A percentile compares a stretch with the other conserved stretches of the same genome.
Conservation (phyloP, 2,888 invertebrate species). For the Callyntrura sp. region DNA sequence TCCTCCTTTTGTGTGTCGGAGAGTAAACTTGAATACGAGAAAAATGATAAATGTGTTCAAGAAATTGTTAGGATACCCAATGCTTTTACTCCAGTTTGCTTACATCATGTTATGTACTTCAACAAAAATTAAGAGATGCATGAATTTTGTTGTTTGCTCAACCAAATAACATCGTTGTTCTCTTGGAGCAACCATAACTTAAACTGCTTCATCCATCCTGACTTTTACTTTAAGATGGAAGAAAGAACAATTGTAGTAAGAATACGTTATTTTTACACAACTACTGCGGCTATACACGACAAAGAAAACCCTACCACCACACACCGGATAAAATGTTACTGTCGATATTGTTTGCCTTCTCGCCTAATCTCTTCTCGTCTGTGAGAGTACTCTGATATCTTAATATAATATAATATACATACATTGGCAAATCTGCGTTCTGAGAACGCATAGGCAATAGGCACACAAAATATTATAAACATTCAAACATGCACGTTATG, state of each 20-base stretch:
- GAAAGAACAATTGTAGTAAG: constrained; percentile 8
- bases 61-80: constrained; percentile 70
- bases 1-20: constrained; percentile 63
- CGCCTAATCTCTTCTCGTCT: not conserved
- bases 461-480: too few relatives aligned
- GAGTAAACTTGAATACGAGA: constrained; percentile 64
- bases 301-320: too few relatives aligned
- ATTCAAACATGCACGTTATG: too few relatives aligned
- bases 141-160: constrained; percentile 77
- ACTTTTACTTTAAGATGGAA: constrained; percentile 14
- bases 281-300: too few relatives aligned
- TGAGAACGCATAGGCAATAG: too few relatives aligned
- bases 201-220: constrained; percentile 1
- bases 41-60: constrained; percentile 76
- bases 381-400: not conserved
- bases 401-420: constrained; percentile 6
- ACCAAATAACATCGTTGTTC: constrained; percentile 65
- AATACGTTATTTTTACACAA: not conserved
- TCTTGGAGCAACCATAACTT: constrained; percentile 5
- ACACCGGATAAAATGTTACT: too few relatives aligned
- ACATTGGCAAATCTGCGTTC: too few relatives aligned
- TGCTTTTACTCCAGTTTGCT: constrained; percentile 65
- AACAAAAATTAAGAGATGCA: constrained; percentile 74
- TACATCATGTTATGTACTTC: constrained; percentile 67
- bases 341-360: too few relatives aligned